phyloP scores from a whole-genome alignment of 1,140 invertebrate genomes.

The Olivierus martensii region DNA sequence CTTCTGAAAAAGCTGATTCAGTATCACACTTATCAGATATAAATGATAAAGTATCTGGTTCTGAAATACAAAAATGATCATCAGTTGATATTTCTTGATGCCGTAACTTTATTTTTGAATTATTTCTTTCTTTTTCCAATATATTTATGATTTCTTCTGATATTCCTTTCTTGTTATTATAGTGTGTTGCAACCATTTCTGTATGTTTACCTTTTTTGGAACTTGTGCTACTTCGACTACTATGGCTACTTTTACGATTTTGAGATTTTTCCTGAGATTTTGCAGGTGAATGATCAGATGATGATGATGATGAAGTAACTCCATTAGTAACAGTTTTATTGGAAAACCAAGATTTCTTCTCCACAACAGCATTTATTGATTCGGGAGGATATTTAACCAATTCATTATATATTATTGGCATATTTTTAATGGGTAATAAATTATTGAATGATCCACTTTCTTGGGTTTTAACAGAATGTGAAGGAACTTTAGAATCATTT shows the following conservation, averaged over 20 bases:
- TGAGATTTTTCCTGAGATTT: not conserved
- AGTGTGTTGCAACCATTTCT: not conserved
- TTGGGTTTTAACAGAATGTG: not conserved
- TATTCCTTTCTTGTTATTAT: conserved; percentile 1
- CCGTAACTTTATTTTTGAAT: conserved; percentile 4
- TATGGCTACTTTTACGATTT: conserved; percentile 12
- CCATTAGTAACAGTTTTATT: not conserved
- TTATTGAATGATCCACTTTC: not conserved
- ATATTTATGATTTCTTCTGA: not conserved
- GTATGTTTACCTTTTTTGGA: not conserved
- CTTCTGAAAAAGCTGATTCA: conserved; percentile 22
- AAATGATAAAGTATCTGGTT: conserved; percentile 10
- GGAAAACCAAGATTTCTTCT: conserved; percentile 14
- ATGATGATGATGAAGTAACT: not conserved
- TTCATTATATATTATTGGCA: not conserved
- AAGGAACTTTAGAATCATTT: not conserved
- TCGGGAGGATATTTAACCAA: conserved; percentile 13
- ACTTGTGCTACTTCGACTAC: conserved; percentile 5
- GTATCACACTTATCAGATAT: conserved; percentile 22
- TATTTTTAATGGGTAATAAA: not conserved
- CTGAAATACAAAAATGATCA: conserved; percentile 4
- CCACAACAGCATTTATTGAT: conserved; percentile 6
- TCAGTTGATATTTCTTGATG: conserved; percentile 12
- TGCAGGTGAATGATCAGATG: not conserved
- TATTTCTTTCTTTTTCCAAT: not conserved